These are phyloP conservation scores for Cisticola juncidis DNA, from an alignment of 2,113 vertebrate genomes.

Conservation along the genomic window DNA sequence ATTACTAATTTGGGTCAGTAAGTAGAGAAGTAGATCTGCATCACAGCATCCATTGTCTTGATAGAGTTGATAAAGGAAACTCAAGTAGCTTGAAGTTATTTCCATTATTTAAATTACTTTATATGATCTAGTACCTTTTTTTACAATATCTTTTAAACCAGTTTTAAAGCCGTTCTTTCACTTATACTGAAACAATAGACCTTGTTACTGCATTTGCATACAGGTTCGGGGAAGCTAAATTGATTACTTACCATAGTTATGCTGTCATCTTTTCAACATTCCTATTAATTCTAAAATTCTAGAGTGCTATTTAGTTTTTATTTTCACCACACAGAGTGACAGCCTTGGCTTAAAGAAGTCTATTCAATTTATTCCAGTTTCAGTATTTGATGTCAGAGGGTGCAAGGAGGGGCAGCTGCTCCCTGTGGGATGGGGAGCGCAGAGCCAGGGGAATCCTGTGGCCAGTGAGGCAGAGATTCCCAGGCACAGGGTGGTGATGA, in stretches of 20 bases:
- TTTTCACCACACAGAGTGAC: background rate
- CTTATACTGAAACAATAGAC: background rate
- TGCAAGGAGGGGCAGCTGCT: rapidly evolving
- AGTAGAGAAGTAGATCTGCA: background rate
- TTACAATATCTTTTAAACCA: background rate
- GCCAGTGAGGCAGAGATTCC: background rate
- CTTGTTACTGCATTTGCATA: background rate
- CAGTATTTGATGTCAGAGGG: background rate
- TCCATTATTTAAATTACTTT: background rate
- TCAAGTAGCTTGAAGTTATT: background rate
- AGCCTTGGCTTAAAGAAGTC: background rate
- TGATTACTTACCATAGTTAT: background rate
- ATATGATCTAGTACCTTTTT: background rate
- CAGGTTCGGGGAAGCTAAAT: background rate
- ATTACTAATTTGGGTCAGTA: background rate
- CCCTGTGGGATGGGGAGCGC: background rate
- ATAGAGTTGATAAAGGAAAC: background rate
- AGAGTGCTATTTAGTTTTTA: background rate
- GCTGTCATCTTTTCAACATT: background rate
- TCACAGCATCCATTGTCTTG: background rate
- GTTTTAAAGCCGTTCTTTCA: background rate
- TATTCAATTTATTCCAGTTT: background rate
- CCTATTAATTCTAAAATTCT: background rate
- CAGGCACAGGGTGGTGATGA: background rate
- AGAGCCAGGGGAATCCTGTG: background rate